Evolutionary conservation across 2,888 invertebrate species (phyloP).

Genomic region (Steinernema hermaphroditum): DNA sequence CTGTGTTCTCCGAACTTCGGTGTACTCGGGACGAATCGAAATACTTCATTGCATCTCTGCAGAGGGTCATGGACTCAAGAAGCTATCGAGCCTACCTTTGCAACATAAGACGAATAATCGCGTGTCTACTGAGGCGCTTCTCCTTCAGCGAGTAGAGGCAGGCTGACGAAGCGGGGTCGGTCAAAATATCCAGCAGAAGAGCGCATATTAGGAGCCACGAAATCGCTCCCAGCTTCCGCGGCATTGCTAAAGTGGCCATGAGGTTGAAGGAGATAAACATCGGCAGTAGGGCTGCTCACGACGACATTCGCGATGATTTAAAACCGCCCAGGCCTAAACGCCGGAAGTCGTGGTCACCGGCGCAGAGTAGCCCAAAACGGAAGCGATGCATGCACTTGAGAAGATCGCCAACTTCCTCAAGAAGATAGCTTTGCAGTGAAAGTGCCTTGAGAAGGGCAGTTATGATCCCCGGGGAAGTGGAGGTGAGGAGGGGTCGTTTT

Average conservation of each 20-base stretch:
- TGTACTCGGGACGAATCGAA: constrained; percentile 11
- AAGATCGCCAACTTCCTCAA: no score
- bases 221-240: no score
- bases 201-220: background rate
- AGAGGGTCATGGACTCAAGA: background rate
- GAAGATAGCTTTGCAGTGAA: background rate
- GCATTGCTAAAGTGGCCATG: no score
- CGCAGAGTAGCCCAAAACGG: background rate
- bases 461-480: background rate
- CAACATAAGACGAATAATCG: constrained; percentile 11
- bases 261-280: no score
- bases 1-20: background rate
- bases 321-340: no score
- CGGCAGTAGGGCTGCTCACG: no score
- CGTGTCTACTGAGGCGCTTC: constrained; percentile 15
- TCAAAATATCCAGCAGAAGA: background rate
- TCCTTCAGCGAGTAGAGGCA: background rate
- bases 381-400: no score
- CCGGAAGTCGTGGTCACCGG: no score
- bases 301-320: background rate
- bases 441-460: background rate
- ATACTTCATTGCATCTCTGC: constrained; percentile 3
- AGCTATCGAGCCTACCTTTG: background rate
- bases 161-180: background rate
- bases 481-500: background rate